phyloP scores from a whole-genome alignment of 2,113 vertebrate species.

The Protomyctophum bolini region DNA sequence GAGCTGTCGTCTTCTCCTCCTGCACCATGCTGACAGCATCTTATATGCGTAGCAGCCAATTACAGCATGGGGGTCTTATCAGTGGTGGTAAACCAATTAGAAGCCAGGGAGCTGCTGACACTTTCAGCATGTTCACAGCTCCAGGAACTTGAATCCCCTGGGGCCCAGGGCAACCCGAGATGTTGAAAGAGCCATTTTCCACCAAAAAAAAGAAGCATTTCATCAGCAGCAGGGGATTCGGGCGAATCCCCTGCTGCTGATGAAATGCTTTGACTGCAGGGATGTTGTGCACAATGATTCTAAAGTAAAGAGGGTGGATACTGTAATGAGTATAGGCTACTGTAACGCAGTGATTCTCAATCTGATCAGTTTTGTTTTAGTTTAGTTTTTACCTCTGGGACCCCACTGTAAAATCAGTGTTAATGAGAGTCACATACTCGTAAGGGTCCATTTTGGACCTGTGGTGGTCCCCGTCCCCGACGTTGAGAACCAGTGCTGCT shows the following conservation, averaged over 20 bases:
- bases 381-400: too few species aligned
- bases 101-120: slow-evolving; percentile 64
- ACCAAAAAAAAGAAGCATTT: too few species aligned
- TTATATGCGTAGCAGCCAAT: slow-evolving; percentile 77
- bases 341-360: slow-evolving; percentile 32
- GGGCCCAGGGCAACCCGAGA: neutral
- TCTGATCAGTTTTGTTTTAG: neutral
- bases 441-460: too few species aligned
- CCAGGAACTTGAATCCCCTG: slow-evolving; percentile 53
- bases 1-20: slow-evolving; percentile 55
- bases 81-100: slow-evolving; percentile 71
- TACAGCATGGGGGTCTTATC: slow-evolving; percentile 78
- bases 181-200: too few species aligned
- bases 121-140: slow-evolving; percentile 74
- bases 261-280: too few species aligned
- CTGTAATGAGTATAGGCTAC: slow-evolving; percentile 8
- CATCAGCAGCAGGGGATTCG: too few species aligned
- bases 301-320: too few species aligned
- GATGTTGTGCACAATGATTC: too few species aligned
- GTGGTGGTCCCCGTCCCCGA: too few species aligned
- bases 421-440: too few species aligned
- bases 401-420: too few species aligned
- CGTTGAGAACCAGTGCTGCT: neutral
- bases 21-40: slow-evolving; percentile 66
- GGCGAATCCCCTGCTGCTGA: too few species aligned